Conservation (phyloP, 92 coral and sea anemone species). For the Palythoa grandis region DNA sequence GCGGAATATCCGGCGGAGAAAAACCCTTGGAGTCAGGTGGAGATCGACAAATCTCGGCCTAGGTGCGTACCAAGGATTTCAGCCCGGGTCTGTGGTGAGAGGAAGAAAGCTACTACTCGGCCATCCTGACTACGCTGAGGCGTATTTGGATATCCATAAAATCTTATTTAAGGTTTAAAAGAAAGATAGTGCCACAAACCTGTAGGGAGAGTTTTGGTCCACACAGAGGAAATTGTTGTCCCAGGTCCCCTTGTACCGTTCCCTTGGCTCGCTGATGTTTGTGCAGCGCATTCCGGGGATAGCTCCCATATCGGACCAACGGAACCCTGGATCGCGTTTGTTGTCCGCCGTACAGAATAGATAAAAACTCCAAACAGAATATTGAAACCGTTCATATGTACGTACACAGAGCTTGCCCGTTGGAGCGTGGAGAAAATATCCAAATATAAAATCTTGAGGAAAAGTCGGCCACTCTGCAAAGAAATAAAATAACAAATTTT, state of each 20-base stretch:
- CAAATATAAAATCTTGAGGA: slow-evolving; percentile 86
- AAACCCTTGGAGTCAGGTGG: too few relatives aligned
- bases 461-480: slow-evolving; percentile 89
- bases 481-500: background rate
- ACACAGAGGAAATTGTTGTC: slow-evolving; percentile 84
- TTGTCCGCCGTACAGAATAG: slow-evolving; percentile 81
- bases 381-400: slow-evolving; percentile 76
- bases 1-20: too few relatives aligned
- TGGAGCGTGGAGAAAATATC: slow-evolving; percentile 58
- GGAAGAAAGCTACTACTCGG: too few relatives aligned
- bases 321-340: slow-evolving; percentile 76
- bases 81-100: too few relatives aligned
- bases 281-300: slow-evolving; percentile 69
- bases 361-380: slow-evolving; percentile 66
- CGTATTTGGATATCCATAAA: too few relatives aligned
- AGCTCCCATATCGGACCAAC: slow-evolving; percentile 80
- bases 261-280: slow-evolving; percentile 71
- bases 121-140: too few relatives aligned
- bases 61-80: too few relatives aligned
- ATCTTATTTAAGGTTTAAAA: background rate
- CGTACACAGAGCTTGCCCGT: slow-evolving; percentile 67
- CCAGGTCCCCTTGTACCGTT: slow-evolving; percentile 63
- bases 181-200: slow-evolving; percentile 52
- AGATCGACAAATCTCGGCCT: too few relatives aligned
- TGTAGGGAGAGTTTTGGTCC: slow-evolving; percentile 75